A percentile compares a stretch with the other conserved stretches of the same genome.
Evolutionary conservation across 2,888 invertebrate genomes (phyloP).

Genomic region (Carcina quercana): DNA sequence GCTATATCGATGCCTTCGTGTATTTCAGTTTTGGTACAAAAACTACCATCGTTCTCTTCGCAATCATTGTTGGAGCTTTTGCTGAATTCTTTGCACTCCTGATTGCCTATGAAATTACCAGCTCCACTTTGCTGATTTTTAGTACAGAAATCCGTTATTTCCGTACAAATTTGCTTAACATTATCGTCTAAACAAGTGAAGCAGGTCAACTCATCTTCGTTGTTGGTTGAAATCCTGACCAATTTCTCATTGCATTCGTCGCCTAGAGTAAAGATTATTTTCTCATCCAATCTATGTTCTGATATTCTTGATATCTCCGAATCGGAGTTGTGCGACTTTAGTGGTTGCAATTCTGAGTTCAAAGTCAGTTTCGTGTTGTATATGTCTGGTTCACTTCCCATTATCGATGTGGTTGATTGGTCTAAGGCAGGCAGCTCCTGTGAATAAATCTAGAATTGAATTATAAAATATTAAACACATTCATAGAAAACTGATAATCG

Average conservation of each 20-base stretch:
- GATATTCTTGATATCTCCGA: conserved; percentile 46
- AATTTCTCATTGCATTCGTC: conserved; percentile 33
- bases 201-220: conserved; percentile 39
- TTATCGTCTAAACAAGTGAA: conserved; percentile 35
- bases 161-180: conserved; percentile 50
- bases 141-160: conserved; percentile 49
- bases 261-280: conserved; percentile 56
- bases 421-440: conserved; percentile 52
- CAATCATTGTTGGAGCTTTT: too few relatives aligned
- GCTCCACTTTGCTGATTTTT: too few relatives aligned
- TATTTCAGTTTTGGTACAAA: background rate
- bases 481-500: too few relatives aligned
- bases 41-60: too few relatives aligned
- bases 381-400: conserved; percentile 67
- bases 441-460: conserved; percentile 9
- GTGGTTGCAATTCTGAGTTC: background rate
- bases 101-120: too few relatives aligned
- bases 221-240: conserved; percentile 55
- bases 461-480: too few relatives aligned
- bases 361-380: conserved; percentile 49
- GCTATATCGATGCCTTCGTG: conserved; percentile 30
- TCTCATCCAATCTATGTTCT: conserved; percentile 16
- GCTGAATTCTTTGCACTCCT: too few relatives aligned
- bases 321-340: conserved; percentile 52
- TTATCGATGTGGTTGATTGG: conserved; percentile 57